Percentiles rank a stretch among this genome's conserved stretches.
Conservation (phyloP, 2,113 vertebrate species). For the Chloropsis cyanopogon region DNA sequence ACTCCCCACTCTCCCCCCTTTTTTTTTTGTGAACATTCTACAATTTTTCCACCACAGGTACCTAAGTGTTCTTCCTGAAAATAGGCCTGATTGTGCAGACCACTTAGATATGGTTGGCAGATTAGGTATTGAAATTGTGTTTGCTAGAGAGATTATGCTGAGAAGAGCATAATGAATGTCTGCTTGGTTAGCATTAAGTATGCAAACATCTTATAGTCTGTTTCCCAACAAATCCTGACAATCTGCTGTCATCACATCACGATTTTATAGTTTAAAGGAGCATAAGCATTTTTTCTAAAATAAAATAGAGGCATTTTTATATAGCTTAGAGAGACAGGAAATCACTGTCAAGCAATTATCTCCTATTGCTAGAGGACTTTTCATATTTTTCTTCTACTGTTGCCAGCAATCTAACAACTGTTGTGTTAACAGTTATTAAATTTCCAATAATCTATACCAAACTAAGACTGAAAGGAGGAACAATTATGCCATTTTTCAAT, state of each 20-base stretch:
- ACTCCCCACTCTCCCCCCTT: rapidly evolving
- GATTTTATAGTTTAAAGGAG: not conserved
- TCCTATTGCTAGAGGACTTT: not conserved
- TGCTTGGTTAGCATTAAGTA: not conserved
- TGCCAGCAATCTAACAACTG: not conserved
- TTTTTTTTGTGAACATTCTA: not conserved
- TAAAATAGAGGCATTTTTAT: not conserved
- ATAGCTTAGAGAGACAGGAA: not conserved
- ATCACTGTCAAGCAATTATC: not conserved
- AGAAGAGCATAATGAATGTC: not conserved
- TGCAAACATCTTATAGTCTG: not conserved
- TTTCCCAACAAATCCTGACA: not conserved
- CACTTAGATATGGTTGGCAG: not conserved
- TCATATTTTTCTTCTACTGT: not conserved
- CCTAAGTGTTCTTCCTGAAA: not conserved
- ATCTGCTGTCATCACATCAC: not conserved
- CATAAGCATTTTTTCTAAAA: not conserved
- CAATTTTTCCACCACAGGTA: not conserved
- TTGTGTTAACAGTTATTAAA: not conserved
- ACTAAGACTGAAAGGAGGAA: not conserved
- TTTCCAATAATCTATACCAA: not conserved
- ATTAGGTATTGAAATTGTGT: not conserved
- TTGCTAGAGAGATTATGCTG: not conserved
- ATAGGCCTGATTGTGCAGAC: not conserved
- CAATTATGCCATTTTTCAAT: not conserved